Conservation (phyloP, 2,797 vertebrate genomes). For the Amphiprion clarkii region DNA sequence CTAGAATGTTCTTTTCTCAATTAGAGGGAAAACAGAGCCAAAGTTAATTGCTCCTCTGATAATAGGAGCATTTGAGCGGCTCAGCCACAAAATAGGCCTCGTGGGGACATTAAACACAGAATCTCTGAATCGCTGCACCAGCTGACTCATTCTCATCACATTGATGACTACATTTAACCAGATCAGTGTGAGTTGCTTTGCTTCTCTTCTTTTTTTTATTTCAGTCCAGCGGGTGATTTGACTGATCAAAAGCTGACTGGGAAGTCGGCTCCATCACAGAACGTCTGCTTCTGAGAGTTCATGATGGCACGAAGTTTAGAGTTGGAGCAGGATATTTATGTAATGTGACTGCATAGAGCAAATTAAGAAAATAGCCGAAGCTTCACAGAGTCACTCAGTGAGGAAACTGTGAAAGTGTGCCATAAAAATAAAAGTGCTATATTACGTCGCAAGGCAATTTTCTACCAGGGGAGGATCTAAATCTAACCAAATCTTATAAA, state of each 20-base stretch:
- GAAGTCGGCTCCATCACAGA: constrained; percentile 46
- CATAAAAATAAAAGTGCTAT: neutral
- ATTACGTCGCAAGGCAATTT: constrained; percentile 8
- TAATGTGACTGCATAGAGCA: constrained; percentile 12
- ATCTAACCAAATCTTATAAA: constrained; percentile 15
- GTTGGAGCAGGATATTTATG: constrained; percentile 19
- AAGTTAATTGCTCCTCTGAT: constrained; percentile 76
- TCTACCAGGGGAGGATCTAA: constrained; percentile 1
- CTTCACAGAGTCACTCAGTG: neutral
- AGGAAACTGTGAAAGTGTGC: constrained; percentile 2
- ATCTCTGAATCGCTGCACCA: constrained; percentile 68
- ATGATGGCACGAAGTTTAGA: constrained; percentile 30
- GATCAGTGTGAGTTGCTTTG: constrained; percentile 63
- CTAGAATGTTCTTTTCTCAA: constrained; percentile 66
- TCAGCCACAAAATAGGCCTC: constrained; percentile 63
- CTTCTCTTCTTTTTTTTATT: constrained; percentile 44
- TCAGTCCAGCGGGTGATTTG: constrained; percentile 58
- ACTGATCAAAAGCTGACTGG: constrained; percentile 58
- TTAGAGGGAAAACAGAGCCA: constrained; percentile 63
- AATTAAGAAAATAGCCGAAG: constrained; percentile 30
- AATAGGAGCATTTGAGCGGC: constrained; percentile 57
- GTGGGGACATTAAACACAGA: constrained; percentile 64
- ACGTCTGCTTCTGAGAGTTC: constrained; percentile 44
- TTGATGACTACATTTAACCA: constrained; percentile 74
- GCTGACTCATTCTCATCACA: constrained; percentile 77